Evolutionary conservation across 2,888 invertebrate species (phyloP).

Genomic region (Patella pellucida): DNA sequence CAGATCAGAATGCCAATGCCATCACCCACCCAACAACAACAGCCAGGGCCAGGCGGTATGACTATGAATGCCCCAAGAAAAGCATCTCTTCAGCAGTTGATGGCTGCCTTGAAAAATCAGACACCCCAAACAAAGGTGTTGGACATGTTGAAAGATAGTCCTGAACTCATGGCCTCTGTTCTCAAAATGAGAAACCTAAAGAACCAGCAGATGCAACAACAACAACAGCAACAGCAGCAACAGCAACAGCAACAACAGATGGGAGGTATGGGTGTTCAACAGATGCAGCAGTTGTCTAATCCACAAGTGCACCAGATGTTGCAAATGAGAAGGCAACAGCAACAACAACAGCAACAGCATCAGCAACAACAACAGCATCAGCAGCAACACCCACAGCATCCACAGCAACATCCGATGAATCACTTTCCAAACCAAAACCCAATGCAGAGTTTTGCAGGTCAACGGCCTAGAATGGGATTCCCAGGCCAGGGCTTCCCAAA

Average conservation of each 20-base stretch:
- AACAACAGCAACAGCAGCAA: slow-evolving; percentile 54
- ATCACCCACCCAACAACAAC: slow-evolving; percentile 40
- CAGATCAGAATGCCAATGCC: slow-evolving; percentile 37
- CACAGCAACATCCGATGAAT: slow-evolving; percentile 42
- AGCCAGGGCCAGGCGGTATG: slow-evolving; percentile 42
- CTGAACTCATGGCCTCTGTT: slow-evolving; percentile 94
- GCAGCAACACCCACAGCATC: slow-evolving; percentile 63
- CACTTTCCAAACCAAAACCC: slow-evolving; percentile 37
- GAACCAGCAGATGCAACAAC: slow-evolving; percentile 44
- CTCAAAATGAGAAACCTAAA: slow-evolving; percentile 80
- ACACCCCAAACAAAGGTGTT: slow-evolving; percentile 90
- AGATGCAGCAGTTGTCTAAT: slow-evolving; percentile 46
- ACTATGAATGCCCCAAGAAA: slow-evolving; percentile 56
- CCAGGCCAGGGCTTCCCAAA: not conserved
- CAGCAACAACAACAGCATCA: slow-evolving; percentile 51
- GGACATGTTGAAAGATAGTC: slow-evolving; percentile 91
- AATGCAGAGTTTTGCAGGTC: slow-evolving; percentile 64
- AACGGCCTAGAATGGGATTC: slow-evolving; percentile 63
- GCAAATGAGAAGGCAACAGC: slow-evolving; percentile 54
- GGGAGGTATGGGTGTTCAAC: slow-evolving; percentile 20
- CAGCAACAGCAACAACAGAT: slow-evolving; percentile 45
- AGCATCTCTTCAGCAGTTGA: slow-evolving; percentile 76
- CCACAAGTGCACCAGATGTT: slow-evolving; percentile 52
- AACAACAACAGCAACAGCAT: slow-evolving; percentile 58
- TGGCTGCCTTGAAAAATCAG: slow-evolving; percentile 91